These are phyloP conservation scores for Schizothorax lantsangensis DNA, from an alignment of 2,797 vertebrate genomes.

Conservation along the genomic window DNA sequence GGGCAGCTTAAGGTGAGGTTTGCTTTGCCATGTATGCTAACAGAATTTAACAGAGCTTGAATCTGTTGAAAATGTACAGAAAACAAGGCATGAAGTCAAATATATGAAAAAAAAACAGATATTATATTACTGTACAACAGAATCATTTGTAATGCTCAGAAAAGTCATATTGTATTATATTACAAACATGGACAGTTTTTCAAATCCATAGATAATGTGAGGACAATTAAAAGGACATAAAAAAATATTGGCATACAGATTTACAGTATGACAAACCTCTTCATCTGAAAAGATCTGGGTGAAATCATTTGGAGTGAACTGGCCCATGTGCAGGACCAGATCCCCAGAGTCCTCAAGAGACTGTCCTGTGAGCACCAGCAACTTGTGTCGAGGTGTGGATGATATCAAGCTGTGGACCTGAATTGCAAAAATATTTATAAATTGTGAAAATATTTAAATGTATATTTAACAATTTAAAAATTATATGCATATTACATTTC, in stretches of 20 bases:
- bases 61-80: conserved; percentile 72
- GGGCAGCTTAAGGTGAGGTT: conserved; percentile 88
- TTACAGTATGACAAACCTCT: conserved; percentile 76
- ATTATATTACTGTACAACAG: background rate
- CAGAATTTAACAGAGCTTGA: conserved; percentile 77
- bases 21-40: conserved; percentile 71
- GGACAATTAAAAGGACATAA: background rate
- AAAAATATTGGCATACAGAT: background rate
- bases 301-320: conserved; percentile 87
- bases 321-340: conserved; percentile 86
- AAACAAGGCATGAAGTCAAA: conserved; percentile 20
- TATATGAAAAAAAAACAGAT: background rate
- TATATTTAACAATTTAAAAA: background rate
- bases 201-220: conserved; percentile 3
- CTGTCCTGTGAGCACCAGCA: conserved; percentile 90
- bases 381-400: conserved; percentile 85
- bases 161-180: conserved; percentile 1
- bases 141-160: background rate
- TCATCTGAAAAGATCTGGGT: conserved; percentile 86
- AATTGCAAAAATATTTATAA: background rate
- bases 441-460: conserved; percentile 7
- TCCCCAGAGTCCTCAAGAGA: conserved; percentile 89
- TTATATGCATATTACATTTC: background rate
- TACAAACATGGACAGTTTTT: background rate
- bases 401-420: conserved; percentile 88